Base-by-base conservation (phyloP, 2,797 vertebrate species). In the Steatocranus sp. region DNA sequence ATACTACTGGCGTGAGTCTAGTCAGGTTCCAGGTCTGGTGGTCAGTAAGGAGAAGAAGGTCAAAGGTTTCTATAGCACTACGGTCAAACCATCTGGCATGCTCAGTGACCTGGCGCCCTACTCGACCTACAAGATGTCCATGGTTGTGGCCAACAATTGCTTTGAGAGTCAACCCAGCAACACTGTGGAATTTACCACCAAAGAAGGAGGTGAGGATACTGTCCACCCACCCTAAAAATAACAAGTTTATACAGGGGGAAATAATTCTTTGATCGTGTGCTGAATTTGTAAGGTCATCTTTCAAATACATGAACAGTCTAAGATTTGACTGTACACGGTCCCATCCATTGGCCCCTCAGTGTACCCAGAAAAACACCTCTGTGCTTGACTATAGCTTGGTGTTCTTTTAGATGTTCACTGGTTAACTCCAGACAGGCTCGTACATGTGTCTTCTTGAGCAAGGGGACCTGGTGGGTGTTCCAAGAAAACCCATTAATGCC, bases 1-100 rank as follows among this genome's bases (percentile, higher is more conserved):
- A 82, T 97, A 99, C 96, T 99, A 97, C 96, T 98, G 97, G 97
- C 96, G 98, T 73, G 97, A 99, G 82, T 97, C 97, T 94, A 99
- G 98, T 88, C 95, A 96, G 91, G 95, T 98, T 91, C 97, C 97
- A 84, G 96, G 93, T 87, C 93, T 98, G 85, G 96, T 93, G 93
- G 97, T 99, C 88, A 98, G 93, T 87, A 97, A 95, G 93, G 97
- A 98, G 92, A 97, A 97, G 90, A 97, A 97, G 90, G 96, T 94
- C 79, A 97, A 96, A 94, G 97, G 97, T 87, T 99, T 98, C 95
- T 96, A 95, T 95, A 98, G 95, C 90, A 95, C 94, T 0, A 88
- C 94, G 18, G 95, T 96, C 23, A 96, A 97, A 82, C 96, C 95
- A 27, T 96, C 96, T 6, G 97, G 96, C 76, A 92, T 97, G 82